phyloP scores from a whole-genome alignment of 1,140 invertebrate species.

The Bemisia tabaci region DNA sequence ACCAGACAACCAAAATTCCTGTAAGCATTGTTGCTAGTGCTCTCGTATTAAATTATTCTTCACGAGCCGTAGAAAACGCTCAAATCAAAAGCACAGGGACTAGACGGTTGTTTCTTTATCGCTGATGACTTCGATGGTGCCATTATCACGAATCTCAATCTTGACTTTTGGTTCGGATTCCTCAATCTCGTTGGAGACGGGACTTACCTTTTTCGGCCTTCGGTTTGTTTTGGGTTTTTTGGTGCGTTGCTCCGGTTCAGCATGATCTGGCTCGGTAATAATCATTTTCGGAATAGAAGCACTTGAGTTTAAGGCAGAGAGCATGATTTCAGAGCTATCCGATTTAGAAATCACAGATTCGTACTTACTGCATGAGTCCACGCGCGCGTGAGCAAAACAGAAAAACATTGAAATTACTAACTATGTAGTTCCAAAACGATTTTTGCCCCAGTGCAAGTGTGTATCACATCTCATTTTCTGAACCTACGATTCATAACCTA shows the following conservation, averaged over 20 bases:
- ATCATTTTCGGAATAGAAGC: not conserved
- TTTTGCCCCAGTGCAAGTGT: no score
- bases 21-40: no score
- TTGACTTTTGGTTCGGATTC: constrained; percentile 20
- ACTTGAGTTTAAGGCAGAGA: not conserved
- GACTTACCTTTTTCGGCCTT: constrained; percentile 15
- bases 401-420: no score
- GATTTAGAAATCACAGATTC: not conserved
- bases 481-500: no score
- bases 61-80: no score
- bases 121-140: constrained; percentile 23
- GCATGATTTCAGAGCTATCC: not conserved
- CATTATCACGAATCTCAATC: constrained; percentile 25
- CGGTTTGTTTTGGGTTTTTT: constrained; percentile 14
- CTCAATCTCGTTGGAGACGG: not conserved
- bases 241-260: not conserved
- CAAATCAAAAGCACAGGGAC: no score
- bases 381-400: not conserved
- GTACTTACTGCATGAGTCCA: not conserved
- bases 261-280: constrained; percentile 6
- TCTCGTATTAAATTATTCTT: no score
- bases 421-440: no score
- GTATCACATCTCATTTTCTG: no score
- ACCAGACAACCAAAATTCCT: no score
- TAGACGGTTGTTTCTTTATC: constrained; percentile 25